Percentiles rank a stretch among this genome's conserved stretches.
Conservation (phyloP, 2,113 vertebrate genomes). For the Vulpes vulpes region DNA sequence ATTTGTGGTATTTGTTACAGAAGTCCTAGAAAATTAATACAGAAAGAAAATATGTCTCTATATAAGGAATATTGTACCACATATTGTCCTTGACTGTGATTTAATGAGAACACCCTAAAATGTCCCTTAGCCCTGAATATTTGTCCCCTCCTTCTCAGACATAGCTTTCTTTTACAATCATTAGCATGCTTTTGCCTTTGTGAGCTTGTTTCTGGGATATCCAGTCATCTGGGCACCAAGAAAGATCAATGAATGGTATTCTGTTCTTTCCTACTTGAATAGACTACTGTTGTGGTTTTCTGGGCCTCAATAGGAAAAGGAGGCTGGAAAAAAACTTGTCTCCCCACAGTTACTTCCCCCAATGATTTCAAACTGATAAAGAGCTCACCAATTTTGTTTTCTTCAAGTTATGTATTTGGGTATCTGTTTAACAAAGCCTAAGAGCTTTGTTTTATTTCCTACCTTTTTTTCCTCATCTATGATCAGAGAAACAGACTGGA, state of each 20-base stretch:
- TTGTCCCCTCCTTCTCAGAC: not conserved
- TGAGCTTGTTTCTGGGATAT: not conserved
- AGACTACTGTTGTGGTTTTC: not conserved
- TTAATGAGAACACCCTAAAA: not conserved
- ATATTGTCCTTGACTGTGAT: not conserved
- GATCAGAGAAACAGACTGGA: not conserved
- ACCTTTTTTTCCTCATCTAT: not conserved
- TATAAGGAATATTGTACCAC: not conserved
- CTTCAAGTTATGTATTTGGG: not conserved
- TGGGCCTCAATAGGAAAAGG: not conserved
- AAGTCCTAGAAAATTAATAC: not conserved
- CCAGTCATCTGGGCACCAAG: not conserved
- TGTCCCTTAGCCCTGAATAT: not conserved
- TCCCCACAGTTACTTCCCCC: not conserved
- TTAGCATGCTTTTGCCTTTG: not conserved
- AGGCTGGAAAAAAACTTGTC: not conserved
- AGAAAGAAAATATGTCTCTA: not conserved
- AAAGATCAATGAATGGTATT: constrained; percentile 35
- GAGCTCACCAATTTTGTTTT: not conserved
- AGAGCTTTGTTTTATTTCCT: not conserved
- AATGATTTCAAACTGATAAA: not conserved
- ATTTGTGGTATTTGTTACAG: not conserved
- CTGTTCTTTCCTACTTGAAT: constrained; percentile 35
- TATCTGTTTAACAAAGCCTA: not conserved
- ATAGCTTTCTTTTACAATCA: not conserved